Evolutionary conservation across 1,140 invertebrate species (phyloP).

Genomic region (Calephelis virginiensis): DNA sequence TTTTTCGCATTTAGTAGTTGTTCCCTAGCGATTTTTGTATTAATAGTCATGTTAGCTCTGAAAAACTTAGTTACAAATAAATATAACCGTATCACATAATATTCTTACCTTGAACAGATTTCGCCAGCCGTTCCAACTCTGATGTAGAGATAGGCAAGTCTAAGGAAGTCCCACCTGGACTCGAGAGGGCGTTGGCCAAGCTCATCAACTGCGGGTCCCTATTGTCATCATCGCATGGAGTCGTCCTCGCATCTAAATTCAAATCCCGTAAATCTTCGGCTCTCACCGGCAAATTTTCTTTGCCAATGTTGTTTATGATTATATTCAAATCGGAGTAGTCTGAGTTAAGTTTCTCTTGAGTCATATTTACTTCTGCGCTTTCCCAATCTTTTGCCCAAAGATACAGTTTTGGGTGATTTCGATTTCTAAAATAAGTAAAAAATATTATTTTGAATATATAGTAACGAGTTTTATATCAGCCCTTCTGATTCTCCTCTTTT

Average conservation of each 20-base stretch:
- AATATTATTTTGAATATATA: too few species aligned
- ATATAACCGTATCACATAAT: not conserved
- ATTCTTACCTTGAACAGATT: slow-evolving; percentile 59
- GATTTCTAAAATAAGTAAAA: slow-evolving; percentile 76
- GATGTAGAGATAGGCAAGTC: slow-evolving; percentile 63
- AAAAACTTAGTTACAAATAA: too few species aligned
- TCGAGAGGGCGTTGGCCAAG: slow-evolving; percentile 34
- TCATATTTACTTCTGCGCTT: slow-evolving; percentile 61
- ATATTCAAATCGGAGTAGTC: slow-evolving; percentile 59
- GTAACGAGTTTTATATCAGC: too few species aligned
- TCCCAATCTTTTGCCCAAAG: slow-evolving; percentile 92
- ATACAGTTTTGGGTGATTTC: slow-evolving; percentile 90
- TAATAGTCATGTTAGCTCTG: too few species aligned
- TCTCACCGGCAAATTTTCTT: slow-evolving; percentile 52
- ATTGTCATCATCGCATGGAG: slow-evolving; percentile 33
- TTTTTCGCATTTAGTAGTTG: too few species aligned
- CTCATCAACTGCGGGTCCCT: slow-evolving; percentile 27
- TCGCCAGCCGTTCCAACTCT: slow-evolving; percentile 61
- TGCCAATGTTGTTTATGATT: slow-evolving; percentile 55
- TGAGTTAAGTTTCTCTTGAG: slow-evolving; percentile 51
- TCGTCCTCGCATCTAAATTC: slow-evolving; percentile 35
- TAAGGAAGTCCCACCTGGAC: slow-evolving; percentile 50
- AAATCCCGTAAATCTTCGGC: slow-evolving; percentile 38
- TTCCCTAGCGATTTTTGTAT: too few species aligned
- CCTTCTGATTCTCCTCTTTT: too few species aligned